A percentile compares a stretch with the other conserved stretches of the same genome.
Conservation (phyloP, 2,797 vertebrate species). For the Acanthiza pusilla region DNA sequence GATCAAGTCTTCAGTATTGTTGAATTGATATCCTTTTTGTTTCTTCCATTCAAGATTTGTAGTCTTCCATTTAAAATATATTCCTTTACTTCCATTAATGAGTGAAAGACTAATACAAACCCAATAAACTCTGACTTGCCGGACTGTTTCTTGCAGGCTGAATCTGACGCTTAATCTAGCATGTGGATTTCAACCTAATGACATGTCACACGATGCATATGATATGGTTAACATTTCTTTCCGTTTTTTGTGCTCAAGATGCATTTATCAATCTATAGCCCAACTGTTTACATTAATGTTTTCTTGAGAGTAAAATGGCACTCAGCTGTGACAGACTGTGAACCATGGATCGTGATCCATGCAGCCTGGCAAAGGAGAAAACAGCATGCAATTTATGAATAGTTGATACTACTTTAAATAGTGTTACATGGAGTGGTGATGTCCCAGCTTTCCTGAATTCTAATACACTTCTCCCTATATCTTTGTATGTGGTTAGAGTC, state of each 20-base stretch:
- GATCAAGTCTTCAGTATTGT: not conserved
- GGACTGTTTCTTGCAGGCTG: not conserved
- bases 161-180: not conserved
- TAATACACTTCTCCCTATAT: not conserved
- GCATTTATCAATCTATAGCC: not conserved
- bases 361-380: not conserved
- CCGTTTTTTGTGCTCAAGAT: not conserved
- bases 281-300: not conserved
- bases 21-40: not conserved
- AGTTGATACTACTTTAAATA: not conserved
- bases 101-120: not conserved
- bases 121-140: not conserved
- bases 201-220: not conserved
- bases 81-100: not conserved
- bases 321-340: not conserved
- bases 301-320: conserved; percentile 13
- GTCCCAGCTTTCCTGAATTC: not conserved
- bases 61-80: not conserved
- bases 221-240: conserved; percentile 10
- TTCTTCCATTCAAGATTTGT: not conserved
- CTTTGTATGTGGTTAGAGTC: not conserved
- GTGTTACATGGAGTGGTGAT: not conserved
- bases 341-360: not conserved
- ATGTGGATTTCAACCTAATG: not conserved
- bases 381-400: not conserved